Base-by-base conservation (phyloP, 2,797 vertebrate species). In the Morelia viridis region DNA sequence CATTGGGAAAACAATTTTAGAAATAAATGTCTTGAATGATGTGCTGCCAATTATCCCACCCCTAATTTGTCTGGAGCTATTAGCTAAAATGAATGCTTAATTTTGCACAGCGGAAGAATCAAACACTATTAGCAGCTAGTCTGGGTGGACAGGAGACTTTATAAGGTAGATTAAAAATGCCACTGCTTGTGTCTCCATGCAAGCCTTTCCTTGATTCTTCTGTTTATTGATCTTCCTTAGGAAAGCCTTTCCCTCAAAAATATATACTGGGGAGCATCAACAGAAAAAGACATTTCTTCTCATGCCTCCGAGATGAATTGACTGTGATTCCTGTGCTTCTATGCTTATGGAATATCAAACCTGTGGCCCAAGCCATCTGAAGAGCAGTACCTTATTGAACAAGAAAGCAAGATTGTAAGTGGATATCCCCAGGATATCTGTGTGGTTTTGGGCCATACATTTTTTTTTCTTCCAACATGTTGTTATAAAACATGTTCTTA, bases 1-100 rank as follows among this genome's bases (percentile, higher is more conserved):
- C 94, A 96, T 92, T 94, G 94, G 92, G 88, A 97, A 96, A 97
- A 95, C 92, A 94, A 94, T 92, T 95, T 95, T 76, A 96, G 8
- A 96, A 96, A 96, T 94, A 95, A 96, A 95, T 94, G 83, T 10
- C 26, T 94, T 62, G 76, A 95, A 94, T 90, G 41, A 89, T 92
- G 89, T 0, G 0, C 62, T 96, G 94, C 93, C 92, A 93, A 31
- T 94, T 92, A 94, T 91, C 22, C 58, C 28, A 93, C 94, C 53
- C 3, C 61, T 24, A 46, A 94, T 92, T 96, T 96, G 94, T 96
- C 96, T 95, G 71, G 86, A 94, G 89, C 65, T 88, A 95, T 96
- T 95, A 90, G 95, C 96, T 96, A 96, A 97, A 97, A 97, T 96
- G 96, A 96, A 96, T 96, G 94, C 92, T 96, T 95, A 95, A 96